Evolutionary conservation across 1,140 invertebrate genomes (phyloP).

Genomic region (Drosophila ogumai): DNA sequence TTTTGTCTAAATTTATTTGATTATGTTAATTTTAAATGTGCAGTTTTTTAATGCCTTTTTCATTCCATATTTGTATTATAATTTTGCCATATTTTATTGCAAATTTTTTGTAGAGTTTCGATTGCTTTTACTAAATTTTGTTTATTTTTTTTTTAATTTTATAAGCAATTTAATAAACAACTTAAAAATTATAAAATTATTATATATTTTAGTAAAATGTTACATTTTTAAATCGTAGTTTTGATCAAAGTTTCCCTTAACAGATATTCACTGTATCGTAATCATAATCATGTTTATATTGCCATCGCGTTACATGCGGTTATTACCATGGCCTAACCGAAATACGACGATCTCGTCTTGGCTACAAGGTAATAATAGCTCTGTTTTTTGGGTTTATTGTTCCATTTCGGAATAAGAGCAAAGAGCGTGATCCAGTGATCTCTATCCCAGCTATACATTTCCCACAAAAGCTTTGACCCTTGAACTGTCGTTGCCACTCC

Average conservation of each 20-base stretch:
- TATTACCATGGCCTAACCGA: slow-evolving; percentile 11
- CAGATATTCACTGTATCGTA: not conserved
- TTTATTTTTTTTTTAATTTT: no score
- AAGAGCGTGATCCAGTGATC: slow-evolving; percentile 4
- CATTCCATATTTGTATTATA: not conserved
- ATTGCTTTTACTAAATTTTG: not conserved
- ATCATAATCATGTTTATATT: slow-evolving; percentile 14
- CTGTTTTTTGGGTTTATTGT: slow-evolving; percentile 20
- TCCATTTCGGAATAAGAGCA: slow-evolving; percentile 1
- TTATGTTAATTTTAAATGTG: slow-evolving; percentile 1
- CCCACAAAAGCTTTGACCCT: slow-evolving; percentile 58
- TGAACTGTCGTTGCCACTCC: slow-evolving; percentile 22
- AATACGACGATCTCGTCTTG: slow-evolving; percentile 17
- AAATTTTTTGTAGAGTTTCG: not conserved
- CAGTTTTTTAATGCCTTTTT: not conserved
- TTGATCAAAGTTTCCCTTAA: slow-evolving; percentile 90
- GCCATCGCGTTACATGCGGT: slow-evolving; percentile 17
- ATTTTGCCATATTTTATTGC: slow-evolving; percentile 2
- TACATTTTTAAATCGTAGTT: not conserved
- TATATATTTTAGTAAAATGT: not conserved
- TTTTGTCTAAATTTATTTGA: slow-evolving; percentile 5
- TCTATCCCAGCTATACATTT: slow-evolving; percentile 21
- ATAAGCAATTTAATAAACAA: no score
- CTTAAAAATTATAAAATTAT: no score
- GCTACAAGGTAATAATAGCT: slow-evolving; percentile 10